Evolutionary conservation across 1,140 invertebrate species (phyloP).

Genomic region (Chironomus tepperi): DNA sequence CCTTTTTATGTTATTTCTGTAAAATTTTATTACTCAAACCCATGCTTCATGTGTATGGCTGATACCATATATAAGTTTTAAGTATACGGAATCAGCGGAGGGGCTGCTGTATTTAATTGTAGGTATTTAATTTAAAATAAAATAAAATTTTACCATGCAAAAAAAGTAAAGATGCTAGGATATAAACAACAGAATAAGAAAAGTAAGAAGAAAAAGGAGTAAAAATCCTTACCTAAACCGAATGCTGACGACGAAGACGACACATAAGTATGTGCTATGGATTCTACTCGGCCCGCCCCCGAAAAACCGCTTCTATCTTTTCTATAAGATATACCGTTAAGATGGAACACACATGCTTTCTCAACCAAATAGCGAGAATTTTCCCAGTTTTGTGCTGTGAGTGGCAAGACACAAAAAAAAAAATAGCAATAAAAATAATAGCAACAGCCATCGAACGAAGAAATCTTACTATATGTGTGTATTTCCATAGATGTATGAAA

Average conservation of each 20-base stretch:
- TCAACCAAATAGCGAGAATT: neutral
- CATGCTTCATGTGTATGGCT: neutral
- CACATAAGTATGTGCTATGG: neutral
- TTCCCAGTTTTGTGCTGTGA: neutral
- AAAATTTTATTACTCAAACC: neutral
- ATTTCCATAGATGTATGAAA: neutral
- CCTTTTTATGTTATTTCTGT: neutral
- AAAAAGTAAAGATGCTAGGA: neutral
- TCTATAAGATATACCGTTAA: constrained; percentile 5
- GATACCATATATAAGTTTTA: neutral
- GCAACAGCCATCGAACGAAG: constrained; percentile 13
- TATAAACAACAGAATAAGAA: neutral
- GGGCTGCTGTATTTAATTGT: constrained; percentile 3
- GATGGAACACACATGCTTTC: constrained; percentile 19
- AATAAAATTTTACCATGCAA: neutral
- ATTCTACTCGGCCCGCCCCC: neutral
- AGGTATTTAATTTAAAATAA: constrained; percentile 24
- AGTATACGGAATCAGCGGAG: no score
- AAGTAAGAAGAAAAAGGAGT: neutral
- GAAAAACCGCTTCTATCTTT: constrained; percentile 16
- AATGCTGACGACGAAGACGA: neutral
- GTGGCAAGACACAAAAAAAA: no score
- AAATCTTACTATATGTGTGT: neutral
- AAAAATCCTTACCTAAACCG: neutral
- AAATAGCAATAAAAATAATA: constrained; percentile 22